phyloP scores from a whole-genome alignment of 2,888 invertebrate species.

The Trimorus sp. region DNA sequence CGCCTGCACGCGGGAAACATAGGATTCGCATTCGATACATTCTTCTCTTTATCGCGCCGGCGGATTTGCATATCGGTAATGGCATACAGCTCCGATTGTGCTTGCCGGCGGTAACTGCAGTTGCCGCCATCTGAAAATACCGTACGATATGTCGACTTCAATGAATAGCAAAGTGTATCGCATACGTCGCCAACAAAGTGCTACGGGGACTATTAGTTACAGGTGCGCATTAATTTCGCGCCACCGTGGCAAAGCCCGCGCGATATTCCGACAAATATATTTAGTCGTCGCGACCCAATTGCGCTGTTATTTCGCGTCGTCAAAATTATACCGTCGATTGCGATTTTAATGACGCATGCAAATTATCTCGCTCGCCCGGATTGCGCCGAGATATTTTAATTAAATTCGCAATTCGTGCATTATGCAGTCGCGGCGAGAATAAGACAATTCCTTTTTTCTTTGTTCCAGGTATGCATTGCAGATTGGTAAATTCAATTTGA shows the following conservation, averaged over 20 bases:
- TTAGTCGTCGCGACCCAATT: conserved; percentile 17
- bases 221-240: conserved; percentile 57
- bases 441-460: conserved; percentile 3
- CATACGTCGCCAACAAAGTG: conserved; percentile 43
- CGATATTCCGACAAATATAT: conserved; percentile 37
- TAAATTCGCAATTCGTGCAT: neutral
- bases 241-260: conserved; percentile 30
- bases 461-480: conserved; percentile 23
- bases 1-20: conserved; percentile 63
- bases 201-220: conserved; percentile 54
- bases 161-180: conserved; percentile 61
- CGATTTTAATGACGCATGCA: neutral
- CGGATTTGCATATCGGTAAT: conserved; percentile 72
- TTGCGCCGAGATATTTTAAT: conserved; percentile 12
- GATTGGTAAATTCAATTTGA: neutral
- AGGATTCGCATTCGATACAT: conserved; percentile 70
- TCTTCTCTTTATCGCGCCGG: conserved; percentile 69
- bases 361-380: neutral
- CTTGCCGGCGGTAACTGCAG: conserved; percentile 58
- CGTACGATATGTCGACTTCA: conserved; percentile 62
- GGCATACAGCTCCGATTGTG: conserved; percentile 61
- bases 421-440: neutral
- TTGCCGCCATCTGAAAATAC: conserved; percentile 63
- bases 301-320: conserved; percentile 9
- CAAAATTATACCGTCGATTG: conserved; percentile 15